Evolutionary conservation across 2,113 vertebrate genomes (phyloP).

Genomic region (Sander vitreus): DNA sequence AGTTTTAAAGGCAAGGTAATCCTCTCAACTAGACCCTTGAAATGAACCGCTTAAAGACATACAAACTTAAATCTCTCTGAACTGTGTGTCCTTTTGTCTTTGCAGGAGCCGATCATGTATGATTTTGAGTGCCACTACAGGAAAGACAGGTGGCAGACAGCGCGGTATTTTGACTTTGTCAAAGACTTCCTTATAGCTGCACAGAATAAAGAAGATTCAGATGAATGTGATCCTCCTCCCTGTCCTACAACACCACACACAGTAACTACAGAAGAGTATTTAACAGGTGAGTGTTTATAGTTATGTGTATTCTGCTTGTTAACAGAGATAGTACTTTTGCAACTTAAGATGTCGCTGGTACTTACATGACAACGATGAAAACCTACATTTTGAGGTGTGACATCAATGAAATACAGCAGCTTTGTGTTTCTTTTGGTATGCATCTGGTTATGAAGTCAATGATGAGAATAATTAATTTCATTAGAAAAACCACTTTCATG

Average conservation of each 20-base stretch:
- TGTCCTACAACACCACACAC: conserved; percentile 76
- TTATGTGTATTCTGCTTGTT: neutral
- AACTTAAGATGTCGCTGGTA: neutral
- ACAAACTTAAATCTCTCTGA: too few relatives aligned
- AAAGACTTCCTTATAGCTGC: conserved; percentile 80
- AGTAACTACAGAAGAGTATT: conserved; percentile 23
- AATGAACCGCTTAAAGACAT: neutral
- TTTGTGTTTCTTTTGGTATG: neutral
- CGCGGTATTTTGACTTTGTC: conserved; percentile 82
- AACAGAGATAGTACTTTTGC: neutral
- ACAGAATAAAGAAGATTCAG: conserved; percentile 61
- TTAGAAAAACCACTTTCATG: too few relatives aligned
- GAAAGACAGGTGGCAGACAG: conserved; percentile 79
- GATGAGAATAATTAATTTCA: neutral
- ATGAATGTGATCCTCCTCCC: conserved; percentile 79
- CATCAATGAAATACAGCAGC: neutral
- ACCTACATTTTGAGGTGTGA: neutral
- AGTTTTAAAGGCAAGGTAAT: neutral
- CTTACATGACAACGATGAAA: too few relatives aligned
- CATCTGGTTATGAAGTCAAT: neutral
- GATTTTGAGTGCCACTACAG: conserved; percentile 85
- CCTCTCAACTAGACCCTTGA: neutral
- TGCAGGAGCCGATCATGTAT: conserved; percentile 77
- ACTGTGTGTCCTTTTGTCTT: conserved; percentile 5
- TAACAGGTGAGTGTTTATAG: conserved; percentile 56